Base-by-base conservation (phyloP, 2,113 vertebrate species). In the Noturus placidus region DNA sequence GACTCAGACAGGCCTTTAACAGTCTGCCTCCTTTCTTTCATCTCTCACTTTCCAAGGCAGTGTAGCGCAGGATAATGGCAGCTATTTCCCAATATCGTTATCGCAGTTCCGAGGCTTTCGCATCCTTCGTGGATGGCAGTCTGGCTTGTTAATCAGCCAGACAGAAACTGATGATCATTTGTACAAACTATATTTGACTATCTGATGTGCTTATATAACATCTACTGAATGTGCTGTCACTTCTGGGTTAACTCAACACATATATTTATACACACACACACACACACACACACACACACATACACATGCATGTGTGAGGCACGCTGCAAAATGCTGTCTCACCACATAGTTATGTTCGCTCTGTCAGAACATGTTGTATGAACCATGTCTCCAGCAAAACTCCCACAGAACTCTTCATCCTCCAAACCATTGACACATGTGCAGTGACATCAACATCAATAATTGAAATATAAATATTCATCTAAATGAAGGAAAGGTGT, bases 351-450 rank as follows among this genome's bases (percentile, higher is more conserved):
- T 88, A 88, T 86, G 78, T 80, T 83, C 17, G 25, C 52, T 57
- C 74, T 90, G 87, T 86, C 84, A 88, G 84, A 82, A 86, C 89
- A 88, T 86, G 87, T 84, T 54, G 77, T 80, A 35, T 79, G 42
- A 90, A 84, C 42, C 57, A 46, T 74, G 80, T 46, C 42, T 67
- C 50, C 81, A 76, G 81, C 86, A 65, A 65, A 61, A 81, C 15
- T 42, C 84, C 38, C 84, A 38, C 83, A 22, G 20, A 54, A 54
- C 38, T 46, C 22, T 81, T 35, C 67, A 76, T 11, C 46, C 56
- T 67, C 38, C 33, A 59, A 67, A 63, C 20, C 0, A 25, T 14
- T 59, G 78, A 19, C 25, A 35, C 46, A 56, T 69, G 27, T 25
- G 1, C 78, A 69, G 7, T 74, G 33, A 38, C 22, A 81, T 11